Evolutionary conservation across 2,797 vertebrate genomes (phyloP).

Genomic region (Poeciliopsis paucimaculata): DNA sequence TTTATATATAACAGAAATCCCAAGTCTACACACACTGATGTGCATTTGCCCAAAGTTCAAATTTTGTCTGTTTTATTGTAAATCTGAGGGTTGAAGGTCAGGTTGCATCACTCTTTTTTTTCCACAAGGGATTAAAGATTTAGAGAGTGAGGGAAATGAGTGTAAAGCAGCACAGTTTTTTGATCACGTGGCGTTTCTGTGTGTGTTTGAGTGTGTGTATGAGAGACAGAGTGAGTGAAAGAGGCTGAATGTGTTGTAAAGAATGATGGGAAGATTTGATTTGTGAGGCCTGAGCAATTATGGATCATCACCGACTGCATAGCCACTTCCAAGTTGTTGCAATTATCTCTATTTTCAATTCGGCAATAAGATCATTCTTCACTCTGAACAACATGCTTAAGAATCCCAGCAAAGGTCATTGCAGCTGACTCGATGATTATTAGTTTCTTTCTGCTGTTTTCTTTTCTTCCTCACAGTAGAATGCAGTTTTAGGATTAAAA

Average conservation of each 20-base stretch:
- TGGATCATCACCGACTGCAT: background rate
- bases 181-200: constrained; percentile 24
- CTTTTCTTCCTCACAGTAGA: background rate
- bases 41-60: background rate
- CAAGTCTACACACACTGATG: background rate
- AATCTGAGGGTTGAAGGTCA: constrained; percentile 62
- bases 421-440: background rate
- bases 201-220: background rate
- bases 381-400: background rate
- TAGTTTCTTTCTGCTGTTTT: constrained; percentile 1
- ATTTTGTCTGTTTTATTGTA: constrained; percentile 24
- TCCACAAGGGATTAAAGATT: constrained; percentile 72
- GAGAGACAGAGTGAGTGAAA: background rate
- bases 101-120: constrained; percentile 63
- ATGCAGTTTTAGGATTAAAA: background rate
- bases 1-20: background rate
- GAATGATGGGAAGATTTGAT: background rate
- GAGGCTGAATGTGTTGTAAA: background rate
- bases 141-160: constrained; percentile 67
- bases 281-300: background rate
- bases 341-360: background rate
- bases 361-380: background rate
- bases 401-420: background rate
- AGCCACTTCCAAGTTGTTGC: background rate
- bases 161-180: constrained; percentile 56